A percentile compares a stretch with the other conserved stretches of the same genome.
Conservation (phyloP, 2,113 vertebrate genomes). For the Polypterus senegalus region DNA sequence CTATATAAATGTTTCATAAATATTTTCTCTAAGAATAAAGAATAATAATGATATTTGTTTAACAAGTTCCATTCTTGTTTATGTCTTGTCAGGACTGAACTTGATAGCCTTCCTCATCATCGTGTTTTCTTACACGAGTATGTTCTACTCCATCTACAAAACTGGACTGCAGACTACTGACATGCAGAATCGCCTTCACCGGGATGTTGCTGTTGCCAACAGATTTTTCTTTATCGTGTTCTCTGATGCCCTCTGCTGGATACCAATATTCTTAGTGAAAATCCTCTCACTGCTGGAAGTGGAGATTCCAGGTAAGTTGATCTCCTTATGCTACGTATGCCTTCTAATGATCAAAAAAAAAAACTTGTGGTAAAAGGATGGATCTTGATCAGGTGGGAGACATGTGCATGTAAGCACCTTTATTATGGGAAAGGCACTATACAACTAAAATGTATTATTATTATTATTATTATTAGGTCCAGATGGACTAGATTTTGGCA, state of each 20-base stretch:
- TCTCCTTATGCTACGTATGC: too few relatives aligned
- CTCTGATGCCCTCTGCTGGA: conserved; percentile 87
- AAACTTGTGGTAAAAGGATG: too few relatives aligned
- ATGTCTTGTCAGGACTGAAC: conserved; percentile 49
- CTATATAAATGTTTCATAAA: too few relatives aligned
- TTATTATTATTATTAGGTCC: too few relatives aligned
- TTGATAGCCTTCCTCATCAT: conserved; percentile 56
- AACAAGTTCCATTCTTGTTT: background rate
- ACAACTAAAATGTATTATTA: too few relatives aligned
- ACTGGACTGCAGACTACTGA: conserved; percentile 49
- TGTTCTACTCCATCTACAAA: conserved; percentile 58
- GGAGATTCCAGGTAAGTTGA: conserved; percentile 45
- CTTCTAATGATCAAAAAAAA: too few relatives aligned
- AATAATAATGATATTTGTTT: background rate
- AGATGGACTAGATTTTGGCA: too few relatives aligned
- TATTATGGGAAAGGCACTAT: too few relatives aligned
- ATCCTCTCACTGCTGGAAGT: conserved; percentile 50
- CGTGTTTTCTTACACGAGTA: conserved; percentile 48
- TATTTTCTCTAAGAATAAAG: background rate
- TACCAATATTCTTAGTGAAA: conserved; percentile 61
- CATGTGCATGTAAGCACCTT: too few relatives aligned
- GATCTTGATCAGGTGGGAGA: too few relatives aligned
- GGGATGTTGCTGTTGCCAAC: conserved; percentile 50
- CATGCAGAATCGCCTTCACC: conserved; percentile 41
- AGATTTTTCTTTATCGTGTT: conserved; percentile 61